Evolutionary conservation across 2,888 invertebrate genomes (phyloP).

Genomic region (Phragmatobia fuliginosa): DNA sequence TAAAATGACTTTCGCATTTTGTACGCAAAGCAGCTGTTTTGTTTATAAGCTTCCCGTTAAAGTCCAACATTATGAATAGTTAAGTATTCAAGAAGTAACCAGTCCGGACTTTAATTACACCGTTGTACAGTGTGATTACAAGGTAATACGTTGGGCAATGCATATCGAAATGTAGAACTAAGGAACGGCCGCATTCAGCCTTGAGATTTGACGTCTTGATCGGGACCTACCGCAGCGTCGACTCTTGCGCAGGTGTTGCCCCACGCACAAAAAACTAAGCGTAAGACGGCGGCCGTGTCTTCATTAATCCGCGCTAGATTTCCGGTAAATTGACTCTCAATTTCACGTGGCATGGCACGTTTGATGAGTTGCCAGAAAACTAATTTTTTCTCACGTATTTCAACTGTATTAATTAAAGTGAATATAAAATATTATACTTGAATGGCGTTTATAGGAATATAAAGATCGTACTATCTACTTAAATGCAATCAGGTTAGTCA

Average conservation of each 20-base stretch:
- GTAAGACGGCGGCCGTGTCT: constrained; percentile 79
- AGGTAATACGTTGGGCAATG: constrained; percentile 69
- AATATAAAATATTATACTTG: not conserved
- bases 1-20: constrained; percentile 28
- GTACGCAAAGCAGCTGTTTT: constrained; percentile 32
- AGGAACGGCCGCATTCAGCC: constrained; percentile 75
- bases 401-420: not conserved
- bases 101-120: constrained; percentile 61
- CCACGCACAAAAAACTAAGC: constrained; percentile 75
- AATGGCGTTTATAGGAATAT: not conserved
- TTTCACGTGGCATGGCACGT: constrained; percentile 47
- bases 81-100: constrained; percentile 34
- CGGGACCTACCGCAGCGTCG: constrained; percentile 85
- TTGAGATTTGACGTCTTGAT: constrained; percentile 86
- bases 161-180: constrained; percentile 74
- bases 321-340: constrained; percentile 71
- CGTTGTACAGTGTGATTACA: constrained; percentile 66
- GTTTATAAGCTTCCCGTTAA: not conserved
- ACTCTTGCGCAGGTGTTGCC: constrained; percentile 81
- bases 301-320: constrained; percentile 72
- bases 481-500: not conserved
- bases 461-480: not conserved
- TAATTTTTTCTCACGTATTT: not conserved
- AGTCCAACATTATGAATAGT: constrained; percentile 23
- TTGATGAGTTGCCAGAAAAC: not conserved